These are phyloP conservation scores for Forbesichthys papilliferus DNA, from an alignment of 2,113 vertebrate genomes.

Conservation along the genomic window DNA sequence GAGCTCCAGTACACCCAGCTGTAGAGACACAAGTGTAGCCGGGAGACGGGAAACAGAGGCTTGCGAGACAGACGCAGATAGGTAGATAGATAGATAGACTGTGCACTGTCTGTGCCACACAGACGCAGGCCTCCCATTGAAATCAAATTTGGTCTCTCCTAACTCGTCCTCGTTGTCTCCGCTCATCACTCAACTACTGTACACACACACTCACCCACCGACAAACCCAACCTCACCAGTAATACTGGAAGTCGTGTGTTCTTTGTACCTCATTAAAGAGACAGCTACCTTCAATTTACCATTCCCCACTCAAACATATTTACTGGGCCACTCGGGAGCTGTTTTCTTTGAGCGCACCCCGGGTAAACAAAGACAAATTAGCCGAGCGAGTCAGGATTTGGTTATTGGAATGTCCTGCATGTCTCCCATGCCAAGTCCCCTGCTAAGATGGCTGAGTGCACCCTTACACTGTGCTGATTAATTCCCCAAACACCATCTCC, in stretches of 20 bases:
- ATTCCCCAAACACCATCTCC: constrained; percentile 24
- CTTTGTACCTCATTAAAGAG: constrained; percentile 11
- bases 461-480: constrained; percentile 15
- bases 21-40: constrained; percentile 55
- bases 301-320: constrained; percentile 1
- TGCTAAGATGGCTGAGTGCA: not conserved
- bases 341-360: not conserved
- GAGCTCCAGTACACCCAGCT: constrained; percentile 81
- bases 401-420: constrained; percentile 8
- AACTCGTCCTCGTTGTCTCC: not conserved
- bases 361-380: constrained; percentile 6
- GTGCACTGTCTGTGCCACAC: constrained; percentile 22
- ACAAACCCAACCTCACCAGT: not conserved
- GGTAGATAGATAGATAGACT: not conserved
- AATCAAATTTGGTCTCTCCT: constrained; percentile 75
- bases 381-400: constrained; percentile 3
- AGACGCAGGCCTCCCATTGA: constrained; percentile 52
- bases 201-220: constrained; percentile 8
- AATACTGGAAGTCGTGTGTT: constrained; percentile 23
- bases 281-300: constrained; percentile 5
- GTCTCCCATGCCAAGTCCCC: constrained; percentile 12
- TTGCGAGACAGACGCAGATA: constrained; percentile 20
- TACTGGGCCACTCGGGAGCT: not conserved
- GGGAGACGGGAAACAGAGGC: constrained; percentile 12
- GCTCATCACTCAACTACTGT: constrained; percentile 10